These are phyloP conservation scores for Paralvinella palmiformis DNA, from an alignment of 1,140 invertebrate species.

Conservation along the genomic window DNA sequence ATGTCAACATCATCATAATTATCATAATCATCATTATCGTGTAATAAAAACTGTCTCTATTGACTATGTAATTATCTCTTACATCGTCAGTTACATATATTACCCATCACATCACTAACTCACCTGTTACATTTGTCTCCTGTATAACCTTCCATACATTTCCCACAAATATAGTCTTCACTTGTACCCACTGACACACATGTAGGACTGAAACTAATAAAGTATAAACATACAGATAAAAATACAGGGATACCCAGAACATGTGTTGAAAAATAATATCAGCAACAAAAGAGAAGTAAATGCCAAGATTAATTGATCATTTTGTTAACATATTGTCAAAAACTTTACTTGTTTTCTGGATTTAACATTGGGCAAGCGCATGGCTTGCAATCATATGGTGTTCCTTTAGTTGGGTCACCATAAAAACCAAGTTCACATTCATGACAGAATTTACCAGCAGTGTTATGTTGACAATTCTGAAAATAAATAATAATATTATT, in stretches of 20 bases:
- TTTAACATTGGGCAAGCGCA: slow-evolving; percentile 87
- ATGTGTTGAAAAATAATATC: too few species aligned
- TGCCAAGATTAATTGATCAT: too few species aligned
- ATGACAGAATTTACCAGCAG: slow-evolving; percentile 77
- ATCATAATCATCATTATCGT: too few species aligned
- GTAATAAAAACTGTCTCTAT: too few species aligned
- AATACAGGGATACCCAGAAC: too few species aligned
- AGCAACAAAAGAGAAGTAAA: too few species aligned
- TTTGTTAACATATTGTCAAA: slow-evolving; percentile 58
- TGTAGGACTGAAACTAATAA: slow-evolving; percentile 51
- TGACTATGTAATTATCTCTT: too few species aligned
- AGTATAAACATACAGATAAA: slow-evolving; percentile 1
- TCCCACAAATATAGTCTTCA: slow-evolving; percentile 88
- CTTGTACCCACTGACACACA: slow-evolving; percentile 42
- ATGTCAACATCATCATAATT: too few species aligned
- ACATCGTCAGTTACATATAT: too few species aligned
- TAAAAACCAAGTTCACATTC: slow-evolving; percentile 83
- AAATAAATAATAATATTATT: slow-evolving; percentile 23
- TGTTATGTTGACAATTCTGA: slow-evolving; percentile 77
- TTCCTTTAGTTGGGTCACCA: slow-evolving; percentile 79
- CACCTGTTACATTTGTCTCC: slow-evolving; percentile 73
- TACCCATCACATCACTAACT: neutral
- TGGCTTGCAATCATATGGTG: slow-evolving; percentile 79
- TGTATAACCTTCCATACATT: slow-evolving; percentile 78
- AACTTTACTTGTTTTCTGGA: slow-evolving; percentile 77